Percentiles rank a stretch among this genome's conserved stretches.
phyloP scores from a whole-genome alignment of 35 echinoderm and acorn worm species.

The Chiridota heheva region DNA sequence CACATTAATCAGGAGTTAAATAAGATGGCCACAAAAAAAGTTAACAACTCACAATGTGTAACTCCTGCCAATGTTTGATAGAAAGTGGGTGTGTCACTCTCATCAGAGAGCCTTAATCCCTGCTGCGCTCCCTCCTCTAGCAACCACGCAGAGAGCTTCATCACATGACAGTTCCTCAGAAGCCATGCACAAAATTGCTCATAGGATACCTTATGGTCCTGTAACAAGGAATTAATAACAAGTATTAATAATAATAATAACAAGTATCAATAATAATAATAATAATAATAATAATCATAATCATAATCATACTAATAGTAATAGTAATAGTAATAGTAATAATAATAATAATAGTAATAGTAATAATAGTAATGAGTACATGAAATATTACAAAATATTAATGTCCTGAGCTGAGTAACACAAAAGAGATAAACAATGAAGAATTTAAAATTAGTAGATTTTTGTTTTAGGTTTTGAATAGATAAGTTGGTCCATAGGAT shows the following conservation, averaged over 20 bases:
- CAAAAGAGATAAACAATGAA: too few relatives aligned
- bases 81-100: slow-evolving; percentile 98
- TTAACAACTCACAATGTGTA: slow-evolving; percentile 86
- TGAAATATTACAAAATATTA: too few relatives aligned
- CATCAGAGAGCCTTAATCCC: slow-evolving; percentile 86
- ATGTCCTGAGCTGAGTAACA: too few relatives aligned
- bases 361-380: too few relatives aligned
- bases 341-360: too few relatives aligned
- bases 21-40: too few relatives aligned
- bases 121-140: slow-evolving; percentile 70
- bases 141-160: slow-evolving; percentile 94
- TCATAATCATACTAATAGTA: too few relatives aligned
- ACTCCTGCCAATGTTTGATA: slow-evolving; percentile 97
- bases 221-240: background rate
- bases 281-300: too few relatives aligned
- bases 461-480: too few relatives aligned
- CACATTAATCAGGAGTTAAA: too few relatives aligned
- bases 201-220: slow-evolving; percentile 84
- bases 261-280: slow-evolving; percentile 1
- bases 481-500: too few relatives aligned
- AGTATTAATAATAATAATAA: background rate
- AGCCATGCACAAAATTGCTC: slow-evolving; percentile 96
- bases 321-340: background rate
- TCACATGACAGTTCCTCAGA: slow-evolving; percentile 74
- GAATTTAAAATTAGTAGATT: too few relatives aligned